Evolutionary conservation across 2,888 invertebrate genomes (phyloP), one percentile per base, ranked within the genome.

Genomic region (Cordilura impudica): DNA sequence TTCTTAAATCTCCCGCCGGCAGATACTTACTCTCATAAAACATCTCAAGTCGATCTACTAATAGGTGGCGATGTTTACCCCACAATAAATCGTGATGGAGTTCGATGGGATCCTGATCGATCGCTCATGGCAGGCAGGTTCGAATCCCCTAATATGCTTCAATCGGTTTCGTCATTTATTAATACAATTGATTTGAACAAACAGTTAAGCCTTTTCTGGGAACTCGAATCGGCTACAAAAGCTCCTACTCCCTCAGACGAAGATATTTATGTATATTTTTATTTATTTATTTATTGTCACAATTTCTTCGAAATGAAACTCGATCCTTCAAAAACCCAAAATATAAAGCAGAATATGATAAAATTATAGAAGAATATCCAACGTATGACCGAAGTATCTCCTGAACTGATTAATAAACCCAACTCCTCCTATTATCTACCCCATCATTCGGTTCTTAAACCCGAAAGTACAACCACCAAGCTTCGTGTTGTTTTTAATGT

Each of bases 231-330:
- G 26, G 6, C 6, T 6, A 3, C 26, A 26, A 6, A 26, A 26
- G 6, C 4, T 26, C 3, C 3, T 4, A 26, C 3, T 4, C 6
- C 3, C 10, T 31, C 31, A 8, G 31, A 31, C 5, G 31, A 31
- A 31, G 31, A 31, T 8, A 4, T 31, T 31, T 8, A 31, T 31
- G 2, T 10, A 7, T 19, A 4, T 49, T 2, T 5, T n/a, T 47
- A 2, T 19, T 19, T 10, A n/a, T 26, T 5, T 26, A 49, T 3
- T 7, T 31, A 19, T 16, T 47, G 7, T 31, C 12, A 5, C 61
- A 61, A 29, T 61, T 61, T 47, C 16, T 47, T 3, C 23, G 60
- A 45, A 61, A 63, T 29, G 61, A 54, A 4, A 18, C 16, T 10
- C 16, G 18, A 18, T 12, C 31, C 4, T 2, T 12, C 0, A 54